A percentile compares a stretch with the other conserved stretches of the same genome.
Evolutionary conservation across 2,113 vertebrate genomes (phyloP).

Genomic region (Rhadina sibilatrix): DNA sequence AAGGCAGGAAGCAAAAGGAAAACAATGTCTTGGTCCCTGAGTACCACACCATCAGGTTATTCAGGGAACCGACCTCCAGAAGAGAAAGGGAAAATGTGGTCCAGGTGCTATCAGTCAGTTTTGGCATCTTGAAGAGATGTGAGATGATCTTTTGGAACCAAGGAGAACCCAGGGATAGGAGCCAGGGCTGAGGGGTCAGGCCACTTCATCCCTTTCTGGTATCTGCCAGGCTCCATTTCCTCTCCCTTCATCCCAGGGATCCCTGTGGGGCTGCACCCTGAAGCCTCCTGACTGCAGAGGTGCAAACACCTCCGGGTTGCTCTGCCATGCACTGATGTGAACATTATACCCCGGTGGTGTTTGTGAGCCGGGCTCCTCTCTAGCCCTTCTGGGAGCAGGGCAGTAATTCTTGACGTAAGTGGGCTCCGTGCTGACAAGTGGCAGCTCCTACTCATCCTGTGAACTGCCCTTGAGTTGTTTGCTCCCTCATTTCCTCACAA

Average conservation of each 20-base stretch:
- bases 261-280: not conserved
- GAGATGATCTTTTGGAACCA: not conserved
- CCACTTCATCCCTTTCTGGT: fast-evolving
- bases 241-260: not conserved
- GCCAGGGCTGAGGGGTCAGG: not conserved
- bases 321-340: not conserved
- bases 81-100: not conserved
- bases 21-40: not conserved
- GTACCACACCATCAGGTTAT: not conserved
- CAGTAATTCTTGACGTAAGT: not conserved
- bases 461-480: conserved; percentile 18
- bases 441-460: not conserved
- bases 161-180: not conserved
- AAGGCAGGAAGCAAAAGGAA: conserved; percentile 20
- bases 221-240: fast-evolving
- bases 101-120: not conserved
- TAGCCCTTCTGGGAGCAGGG: not conserved
- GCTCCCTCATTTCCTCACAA: conserved; percentile 43
- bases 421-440: conserved; percentile 23
- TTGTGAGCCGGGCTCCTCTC: not conserved
- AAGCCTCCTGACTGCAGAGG: not conserved
- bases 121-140: not conserved
- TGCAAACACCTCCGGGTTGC: not conserved
- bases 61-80: not conserved
- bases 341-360: fast-evolving